A percentile compares a stretch with the other conserved stretches of the same genome.
Evolutionary conservation across 2,888 invertebrate genomes (phyloP).

Genomic region (Trachelus stipa): DNA sequence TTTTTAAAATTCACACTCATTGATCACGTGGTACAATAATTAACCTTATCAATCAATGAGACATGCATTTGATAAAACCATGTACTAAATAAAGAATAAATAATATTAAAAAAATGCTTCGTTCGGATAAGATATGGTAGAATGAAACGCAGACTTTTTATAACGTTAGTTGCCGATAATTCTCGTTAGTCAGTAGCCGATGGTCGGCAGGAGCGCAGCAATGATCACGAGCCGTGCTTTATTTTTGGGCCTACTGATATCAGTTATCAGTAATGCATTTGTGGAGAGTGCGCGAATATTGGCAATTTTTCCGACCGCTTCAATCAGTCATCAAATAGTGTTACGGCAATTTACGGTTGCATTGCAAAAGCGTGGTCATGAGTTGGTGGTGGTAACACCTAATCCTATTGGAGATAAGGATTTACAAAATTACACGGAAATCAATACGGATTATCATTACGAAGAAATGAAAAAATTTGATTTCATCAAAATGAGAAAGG

Average conservation of each 20-base stretch:
- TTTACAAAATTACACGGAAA: slow-evolving; percentile 57
- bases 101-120: too few relatives aligned
- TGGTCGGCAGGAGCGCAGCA: too few relatives aligned
- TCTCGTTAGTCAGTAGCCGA: too few relatives aligned
- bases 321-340: slow-evolving; percentile 68
- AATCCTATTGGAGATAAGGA: slow-evolving; percentile 63
- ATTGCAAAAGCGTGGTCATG: slow-evolving; percentile 66
- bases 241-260: too few relatives aligned
- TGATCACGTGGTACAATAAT: too few relatives aligned
- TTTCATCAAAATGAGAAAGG: neutral
- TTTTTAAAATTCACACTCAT: too few relatives aligned
- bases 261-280: neutral
- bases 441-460: slow-evolving; percentile 55
- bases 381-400: slow-evolving; percentile 67
- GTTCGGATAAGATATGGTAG: too few relatives aligned
- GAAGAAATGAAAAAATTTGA: rapidly evolving
- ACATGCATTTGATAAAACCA: too few relatives aligned
- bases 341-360: slow-evolving; percentile 65
- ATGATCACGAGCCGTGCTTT: too few relatives aligned
- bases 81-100: too few relatives aligned
- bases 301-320: slow-evolving; percentile 64
- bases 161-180: neutral
- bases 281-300: slow-evolving; percentile 61
- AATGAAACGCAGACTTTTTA: neutral
- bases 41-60: too few relatives aligned